Base-by-base conservation (phyloP, 2,113 vertebrate species). In the Grus americana region DNA sequence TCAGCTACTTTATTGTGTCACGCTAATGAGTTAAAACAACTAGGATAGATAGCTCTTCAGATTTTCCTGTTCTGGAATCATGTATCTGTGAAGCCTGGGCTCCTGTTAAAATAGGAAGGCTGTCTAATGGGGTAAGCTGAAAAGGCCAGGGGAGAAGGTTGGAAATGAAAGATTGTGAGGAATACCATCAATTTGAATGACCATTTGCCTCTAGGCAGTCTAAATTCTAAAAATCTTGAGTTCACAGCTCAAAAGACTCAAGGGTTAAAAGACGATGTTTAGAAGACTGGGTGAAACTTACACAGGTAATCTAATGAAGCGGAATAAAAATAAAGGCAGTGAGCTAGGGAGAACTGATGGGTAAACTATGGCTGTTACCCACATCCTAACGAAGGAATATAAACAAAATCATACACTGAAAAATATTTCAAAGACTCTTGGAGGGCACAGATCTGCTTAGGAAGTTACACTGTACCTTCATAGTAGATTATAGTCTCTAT, bases 71-170 rank as follows among this genome's bases (percentile, higher is more conserved):
- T 86, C 44, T 88, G 10, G 19, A 65, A 38, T 18, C 8, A 29
- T 16, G 10, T 38, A 38, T 50, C 40, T 62, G 12, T 67, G 66
- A 72, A 87, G 8, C 3, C 19, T 54, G 5, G 13, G 5, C 17
- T 86, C 76, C 5, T 74, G 19, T 57, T 58, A 44, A 47, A 71
- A 71, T 12, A 66, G 6, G 54, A 88, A 68, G 24, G 3, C 7
- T 32, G 70, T 49, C 14, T 47, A 66, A 11, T n/a, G 10, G 6
- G 20, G 6, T 46, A 74, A 78, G 18, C 19, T 54, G 59, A 87
- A 58, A 2, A 1, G 3, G 3, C 17, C 5, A 7, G 30, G 61
- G 85, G 49, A 3, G 1, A 3, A 2, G 15, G 7, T 19, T 17
- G 6, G 2, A 5, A 17, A 67, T 11, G 8, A 79, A 70, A 26